Conservation (phyloP, 1,140 invertebrate genomes). For the Copidosoma floridanum region DNA sequence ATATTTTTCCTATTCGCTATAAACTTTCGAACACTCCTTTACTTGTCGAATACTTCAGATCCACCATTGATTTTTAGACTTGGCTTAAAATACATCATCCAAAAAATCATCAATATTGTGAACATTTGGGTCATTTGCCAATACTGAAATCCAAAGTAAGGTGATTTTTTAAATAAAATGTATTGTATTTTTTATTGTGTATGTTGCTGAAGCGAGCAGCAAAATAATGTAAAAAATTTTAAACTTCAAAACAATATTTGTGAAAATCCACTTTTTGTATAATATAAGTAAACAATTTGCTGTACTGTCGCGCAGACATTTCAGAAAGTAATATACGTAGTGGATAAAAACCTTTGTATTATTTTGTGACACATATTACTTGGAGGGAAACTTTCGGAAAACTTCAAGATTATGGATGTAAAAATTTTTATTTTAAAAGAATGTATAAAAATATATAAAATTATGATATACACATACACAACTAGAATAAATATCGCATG, state of each 20-base stretch:
- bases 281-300: background rate
- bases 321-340: constrained; percentile 5
- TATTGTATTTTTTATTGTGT: background rate
- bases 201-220: constrained; percentile 4
- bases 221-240: constrained; percentile 16
- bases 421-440: constrained; percentile 9
- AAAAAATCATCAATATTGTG: no score
- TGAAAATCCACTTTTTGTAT: constrained; percentile 16
- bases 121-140: no score
- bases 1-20: background rate
- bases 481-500: no score
- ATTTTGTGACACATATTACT: no score
- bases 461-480: no score
- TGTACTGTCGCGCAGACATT: background rate
- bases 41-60: no score
- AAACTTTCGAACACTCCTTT: background rate
- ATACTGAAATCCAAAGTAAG: no score
- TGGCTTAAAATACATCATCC: no score
- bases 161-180: background rate
- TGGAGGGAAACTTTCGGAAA: no score
- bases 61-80: no score
- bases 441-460: constrained; percentile 6
- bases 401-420: no score
- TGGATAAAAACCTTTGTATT: constrained; percentile 16
- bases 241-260: constrained; percentile 3